Evolutionary conservation across 2,888 invertebrate genomes (phyloP).

Genomic region (Chymomyza fuscimana): DNA sequence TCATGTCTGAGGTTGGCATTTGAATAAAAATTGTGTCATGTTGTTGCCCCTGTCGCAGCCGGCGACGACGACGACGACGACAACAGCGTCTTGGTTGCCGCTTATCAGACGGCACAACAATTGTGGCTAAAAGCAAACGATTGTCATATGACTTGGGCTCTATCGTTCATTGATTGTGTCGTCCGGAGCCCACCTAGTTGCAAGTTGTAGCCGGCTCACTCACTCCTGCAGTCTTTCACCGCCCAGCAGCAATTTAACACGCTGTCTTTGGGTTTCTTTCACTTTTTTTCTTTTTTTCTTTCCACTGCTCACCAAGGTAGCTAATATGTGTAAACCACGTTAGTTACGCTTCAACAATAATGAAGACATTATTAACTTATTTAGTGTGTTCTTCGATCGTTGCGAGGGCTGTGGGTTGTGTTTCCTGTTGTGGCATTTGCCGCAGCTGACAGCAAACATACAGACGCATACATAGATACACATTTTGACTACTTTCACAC

Average conservation of each 20-base stretch:
- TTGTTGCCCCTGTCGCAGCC: slow-evolving; percentile 6
- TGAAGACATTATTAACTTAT: slow-evolving; percentile 78
- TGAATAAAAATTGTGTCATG: slow-evolving; percentile 74
- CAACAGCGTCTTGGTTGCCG: slow-evolving; percentile 16
- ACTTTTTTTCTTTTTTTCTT: slow-evolving; percentile 32
- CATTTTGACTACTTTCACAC: slow-evolving; percentile 58
- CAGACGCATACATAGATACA: not conserved
- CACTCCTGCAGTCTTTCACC: not conserved
- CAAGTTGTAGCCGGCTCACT: not conserved
- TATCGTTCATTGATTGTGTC: not conserved
- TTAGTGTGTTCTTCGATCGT: slow-evolving; percentile 30
- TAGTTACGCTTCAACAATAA: slow-evolving; percentile 77
- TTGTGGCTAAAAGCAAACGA: slow-evolving; percentile 35
- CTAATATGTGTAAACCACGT: slow-evolving; percentile 78
- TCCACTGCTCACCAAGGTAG: slow-evolving; percentile 50
- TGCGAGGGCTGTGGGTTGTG: slow-evolving; percentile 30
- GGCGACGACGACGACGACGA: not conserved
- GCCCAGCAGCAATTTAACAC: slow-evolving; percentile 12
- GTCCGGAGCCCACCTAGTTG: not conserved
- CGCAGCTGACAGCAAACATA: slow-evolving; percentile 62
- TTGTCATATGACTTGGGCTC: slow-evolving; percentile 7
- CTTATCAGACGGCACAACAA: slow-evolving; percentile 48
- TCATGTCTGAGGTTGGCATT: slow-evolving; percentile 63
- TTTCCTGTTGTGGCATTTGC: slow-evolving; percentile 53
- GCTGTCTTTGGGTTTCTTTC: slow-evolving; percentile 26